Conservation (phyloP, 2,888 invertebrate species). For the Saturnia pavonia region DNA sequence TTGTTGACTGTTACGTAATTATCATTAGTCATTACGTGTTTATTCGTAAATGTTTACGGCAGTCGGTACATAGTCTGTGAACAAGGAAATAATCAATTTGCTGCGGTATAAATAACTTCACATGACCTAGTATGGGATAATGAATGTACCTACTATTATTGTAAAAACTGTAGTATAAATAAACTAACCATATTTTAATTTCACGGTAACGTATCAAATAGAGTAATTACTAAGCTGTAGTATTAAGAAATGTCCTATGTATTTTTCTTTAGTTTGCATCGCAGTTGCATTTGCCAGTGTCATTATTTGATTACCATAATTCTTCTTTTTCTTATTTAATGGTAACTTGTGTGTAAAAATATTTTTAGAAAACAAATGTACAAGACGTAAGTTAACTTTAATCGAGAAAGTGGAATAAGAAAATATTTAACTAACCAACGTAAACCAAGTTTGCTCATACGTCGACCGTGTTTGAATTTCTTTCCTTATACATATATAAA, state of each 20-base stretch:
- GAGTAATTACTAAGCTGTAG: too few species aligned
- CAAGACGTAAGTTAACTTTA: not conserved
- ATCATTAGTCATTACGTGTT: slow-evolving; percentile 13
- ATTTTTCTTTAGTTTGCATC: not conserved
- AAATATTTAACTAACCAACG: slow-evolving; percentile 4
- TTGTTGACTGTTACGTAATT: slow-evolving; percentile 10
- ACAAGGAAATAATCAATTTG: slow-evolving; percentile 2
- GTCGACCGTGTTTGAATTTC: not conserved
- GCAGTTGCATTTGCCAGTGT: too few species aligned
- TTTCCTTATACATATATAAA: slow-evolving; percentile 12
- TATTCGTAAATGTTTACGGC: not conserved
- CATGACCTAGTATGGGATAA: not conserved
- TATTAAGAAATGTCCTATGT: too few species aligned
- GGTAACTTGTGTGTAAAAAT: not conserved
- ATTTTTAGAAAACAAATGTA: not conserved
- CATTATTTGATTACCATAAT: too few species aligned
- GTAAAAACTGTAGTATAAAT: not conserved
- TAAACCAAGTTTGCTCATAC: not conserved
- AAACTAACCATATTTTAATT: not conserved
- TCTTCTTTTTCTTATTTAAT: too few species aligned
- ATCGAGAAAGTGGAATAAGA: not conserved
- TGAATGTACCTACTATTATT: not conserved
- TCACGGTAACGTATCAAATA: not conserved
- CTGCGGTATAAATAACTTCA: slow-evolving; percentile 2
- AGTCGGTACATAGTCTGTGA: slow-evolving; percentile 1